These are phyloP conservation scores for Alligator mississippiensis DNA, from an alignment of 2,113 vertebrate genomes.

Conservation along the genomic window DNA sequence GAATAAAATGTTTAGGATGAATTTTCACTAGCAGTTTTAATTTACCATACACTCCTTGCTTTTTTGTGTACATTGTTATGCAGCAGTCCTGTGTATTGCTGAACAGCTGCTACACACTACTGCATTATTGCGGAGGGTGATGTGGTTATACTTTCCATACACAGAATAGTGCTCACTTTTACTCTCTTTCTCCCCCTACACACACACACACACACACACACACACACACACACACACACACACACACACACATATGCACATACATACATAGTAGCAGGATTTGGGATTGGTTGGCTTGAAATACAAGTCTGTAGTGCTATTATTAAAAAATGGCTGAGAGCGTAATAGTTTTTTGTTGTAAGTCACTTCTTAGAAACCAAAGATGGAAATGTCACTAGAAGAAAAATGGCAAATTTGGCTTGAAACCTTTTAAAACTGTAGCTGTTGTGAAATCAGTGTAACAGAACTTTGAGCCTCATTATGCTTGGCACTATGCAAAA, in stretches of 20 bases:
- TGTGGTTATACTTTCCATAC: not conserved
- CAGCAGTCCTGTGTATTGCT: not conserved
- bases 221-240: no score
- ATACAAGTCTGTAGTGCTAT: not conserved
- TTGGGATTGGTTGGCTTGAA: not conserved
- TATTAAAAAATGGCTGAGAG: not conserved
- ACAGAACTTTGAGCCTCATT: not conserved
- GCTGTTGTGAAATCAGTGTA: not conserved
- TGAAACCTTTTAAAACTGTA: not conserved
- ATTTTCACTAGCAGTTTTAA: not conserved
- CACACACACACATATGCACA: no score
- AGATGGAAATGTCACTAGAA: not conserved
- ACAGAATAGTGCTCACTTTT: no score
- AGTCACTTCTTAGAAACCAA: not conserved
- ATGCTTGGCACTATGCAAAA: not conserved
- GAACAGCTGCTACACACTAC: not conserved
- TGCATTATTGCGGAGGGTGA: not conserved
- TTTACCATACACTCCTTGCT: not conserved
- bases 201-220: no score
- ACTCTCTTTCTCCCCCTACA: not conserved
- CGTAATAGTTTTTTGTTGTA: not conserved
- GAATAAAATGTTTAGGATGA: not conserved
- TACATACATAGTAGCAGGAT: no score
- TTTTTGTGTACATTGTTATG: not conserved
- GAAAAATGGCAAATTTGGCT: not conserved